Base-by-base conservation (phyloP, 2,888 invertebrate genomes). In the Aphrophora alni region DNA sequence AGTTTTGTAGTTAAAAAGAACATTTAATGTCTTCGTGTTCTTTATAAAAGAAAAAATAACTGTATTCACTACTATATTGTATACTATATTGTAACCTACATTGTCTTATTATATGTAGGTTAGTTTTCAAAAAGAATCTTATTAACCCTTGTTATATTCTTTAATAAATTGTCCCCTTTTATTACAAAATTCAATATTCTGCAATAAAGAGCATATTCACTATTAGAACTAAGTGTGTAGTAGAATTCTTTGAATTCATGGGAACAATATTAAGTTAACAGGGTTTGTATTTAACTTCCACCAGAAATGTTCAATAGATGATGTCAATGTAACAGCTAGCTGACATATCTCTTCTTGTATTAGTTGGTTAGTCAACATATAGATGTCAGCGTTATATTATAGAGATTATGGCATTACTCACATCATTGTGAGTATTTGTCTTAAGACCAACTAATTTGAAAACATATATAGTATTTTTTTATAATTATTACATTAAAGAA, bases 261-360 rank as follows among this genome's bases (percentile, higher is more conserved):
- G 59, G 59, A 59, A 21, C 59, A 59, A 59, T 59, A 21, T 59
- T 59, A 59, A 59, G 59, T 59, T 59, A 21, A 59, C 59, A 59
- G 59, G 59, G 59, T 59, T 59, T 59, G 59, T 59, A 59, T 21
- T 21, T 59, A 59, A 59, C 59, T 59, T 59, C 59, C 59, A 59
- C 59, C 59, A 59, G 21, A n/a, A 59, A 59, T 59, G 59, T 59
- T 59, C 59, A 59, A 59, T 21, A n/a, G 21, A 5, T 5, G 33
- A 33, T 33, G 21, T 21, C 59, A 17, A 44, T 14, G 2, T 21
- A 21, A 21, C 59, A 59, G 3, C 59, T 59, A 21, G 21, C 59
- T 59, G 59, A 59, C 59, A 59, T 59, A 59, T 59, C 59, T 59
- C 59, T 59, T 59, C 59, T 59, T 59, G 21, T 59, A 59, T n/a